Base-by-base conservation (phyloP, 2,888 invertebrate species). In the Lamellibrachia satsuma region DNA sequence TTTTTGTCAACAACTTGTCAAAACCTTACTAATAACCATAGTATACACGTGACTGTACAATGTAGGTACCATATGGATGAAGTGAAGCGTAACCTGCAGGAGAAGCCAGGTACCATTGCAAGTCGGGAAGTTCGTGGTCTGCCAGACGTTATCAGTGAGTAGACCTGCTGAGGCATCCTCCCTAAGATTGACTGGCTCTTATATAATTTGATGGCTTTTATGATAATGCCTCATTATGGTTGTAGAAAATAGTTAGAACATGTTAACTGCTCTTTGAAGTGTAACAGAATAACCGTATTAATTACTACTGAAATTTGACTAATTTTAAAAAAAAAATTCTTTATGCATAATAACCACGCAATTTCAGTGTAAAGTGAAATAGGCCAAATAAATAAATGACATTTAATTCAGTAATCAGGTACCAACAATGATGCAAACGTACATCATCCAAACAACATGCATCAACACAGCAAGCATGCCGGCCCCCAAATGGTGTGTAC, bases 141-240 rank as follows among this genome's bases (percentile, higher is more conserved):
- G 22, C 96, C 96, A 3, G 96, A 96, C 95, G 94, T 95, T 93
- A 94, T 96, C 90, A 95, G 94, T 94, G 90, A 93, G 93, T 93
- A 39, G 9, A 39, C 11, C n/a, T 75, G 6, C n/a, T 75, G 22
- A n/a, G 75, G 75, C 22, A 15, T 75, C 22, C 22, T 2, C 6
- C 15, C 22, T 75, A 75, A 75, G 39, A 39, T 39, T 0, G 39
- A 39, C 39, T 39, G 39, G 39, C 39, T 39, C 75, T 15, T 75
- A 75, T 75, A 15, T 75, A 22, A 22, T 6, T 75, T 75, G 75
- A 75, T 22, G 4, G n/a, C 75, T 75, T 75, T 11, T 22, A 6
- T 75, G 6, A 22, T 75, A 15, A 4, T 75, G 4, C 15, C 22
- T 75, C 75, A 75, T 75, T 15, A 75, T 6, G n/a, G 22, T 75